Evolutionary conservation across 2,113 vertebrate genomes (phyloP).

Genomic region (Oriolus oriolus): DNA sequence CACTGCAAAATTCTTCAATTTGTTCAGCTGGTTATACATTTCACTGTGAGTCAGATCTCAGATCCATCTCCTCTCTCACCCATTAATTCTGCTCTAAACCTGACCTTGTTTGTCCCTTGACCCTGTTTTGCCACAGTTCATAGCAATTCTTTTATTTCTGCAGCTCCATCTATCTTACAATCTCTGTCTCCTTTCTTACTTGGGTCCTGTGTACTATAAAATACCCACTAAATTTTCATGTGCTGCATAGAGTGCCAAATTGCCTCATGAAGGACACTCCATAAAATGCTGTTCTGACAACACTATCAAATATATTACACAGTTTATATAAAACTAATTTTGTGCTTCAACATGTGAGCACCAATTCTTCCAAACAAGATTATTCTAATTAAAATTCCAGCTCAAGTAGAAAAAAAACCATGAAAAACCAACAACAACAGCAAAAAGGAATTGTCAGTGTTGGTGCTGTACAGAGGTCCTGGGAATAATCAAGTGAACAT

Average conservation of each 20-base stretch:
- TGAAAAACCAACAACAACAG: background rate
- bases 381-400: background rate
- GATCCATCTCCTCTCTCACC: background rate
- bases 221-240: background rate
- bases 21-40: background rate
- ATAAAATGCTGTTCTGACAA: background rate
- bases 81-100: background rate
- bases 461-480: background rate
- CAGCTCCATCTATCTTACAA: background rate
- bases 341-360: background rate
- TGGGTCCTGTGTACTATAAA: background rate
- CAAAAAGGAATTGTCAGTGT: background rate
- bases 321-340: background rate
- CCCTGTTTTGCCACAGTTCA: background rate
- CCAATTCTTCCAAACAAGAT: background rate
- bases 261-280: background rate
- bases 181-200: background rate
- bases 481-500: background rate
- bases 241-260: background rate
- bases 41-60: background rate
- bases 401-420: background rate
- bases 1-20: background rate
- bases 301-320: background rate
- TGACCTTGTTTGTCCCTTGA: background rate
- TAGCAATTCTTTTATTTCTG: background rate